Conservation (phyloP, 23 tunicate genomes). For the Trididemnum nubilum region DNA sequence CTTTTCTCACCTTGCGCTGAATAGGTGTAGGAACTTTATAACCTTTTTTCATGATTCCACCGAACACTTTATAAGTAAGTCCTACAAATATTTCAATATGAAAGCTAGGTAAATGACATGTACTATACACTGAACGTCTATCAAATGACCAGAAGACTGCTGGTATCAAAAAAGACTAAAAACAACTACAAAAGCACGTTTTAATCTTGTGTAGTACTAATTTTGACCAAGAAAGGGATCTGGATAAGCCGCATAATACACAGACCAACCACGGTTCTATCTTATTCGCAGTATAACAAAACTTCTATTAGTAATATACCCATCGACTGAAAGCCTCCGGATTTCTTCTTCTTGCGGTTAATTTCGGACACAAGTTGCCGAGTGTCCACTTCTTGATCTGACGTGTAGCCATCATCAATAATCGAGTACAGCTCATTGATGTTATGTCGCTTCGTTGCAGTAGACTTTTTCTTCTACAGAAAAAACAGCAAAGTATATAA, state of each 20-base stretch:
- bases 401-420: constrained; percentile 81
- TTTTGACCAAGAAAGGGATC: too few species aligned
- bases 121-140: too few species aligned
- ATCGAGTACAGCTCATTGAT: constrained; percentile 60
- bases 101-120: not conserved
- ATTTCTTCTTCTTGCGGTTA: constrained; percentile 89
- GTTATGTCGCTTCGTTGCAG: too few species aligned
- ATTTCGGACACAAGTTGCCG: constrained; percentile 77
- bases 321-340: constrained; percentile 98
- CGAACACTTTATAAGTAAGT: constrained; percentile 71
- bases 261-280: too few species aligned
- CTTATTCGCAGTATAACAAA: too few species aligned
- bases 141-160: too few species aligned
- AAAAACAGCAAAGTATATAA: too few species aligned
- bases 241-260: too few species aligned
- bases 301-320: constrained; percentile 43
- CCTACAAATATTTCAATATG: constrained; percentile 46
- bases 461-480: too few species aligned
- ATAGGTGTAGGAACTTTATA: constrained; percentile 98
- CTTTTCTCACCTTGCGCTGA: constrained; percentile 94
- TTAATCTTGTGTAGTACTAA: too few species aligned
- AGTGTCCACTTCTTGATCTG: constrained; percentile 84
- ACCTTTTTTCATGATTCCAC: constrained; percentile 84
- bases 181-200: too few species aligned
- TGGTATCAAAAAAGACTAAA: too few species aligned